A percentile compares a stretch with the other conserved stretches of the same genome.
These are phyloP conservation scores for Diachasmimorpha longicaudata DNA, from an alignment of 1,140 invertebrate species.

Conservation along the genomic window DNA sequence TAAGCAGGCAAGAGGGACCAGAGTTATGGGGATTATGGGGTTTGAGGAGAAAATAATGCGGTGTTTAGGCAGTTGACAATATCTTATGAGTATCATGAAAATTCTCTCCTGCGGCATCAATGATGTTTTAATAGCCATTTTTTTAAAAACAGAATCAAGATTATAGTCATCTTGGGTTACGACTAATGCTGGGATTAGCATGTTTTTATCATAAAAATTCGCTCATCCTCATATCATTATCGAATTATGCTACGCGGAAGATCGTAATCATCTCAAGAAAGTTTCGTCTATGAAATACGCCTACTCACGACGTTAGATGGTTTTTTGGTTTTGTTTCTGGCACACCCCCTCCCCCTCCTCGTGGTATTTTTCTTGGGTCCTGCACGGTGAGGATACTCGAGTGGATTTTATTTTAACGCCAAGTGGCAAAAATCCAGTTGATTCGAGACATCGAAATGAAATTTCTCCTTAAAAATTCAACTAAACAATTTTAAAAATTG, in stretches of 20 bases:
- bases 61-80: neutral
- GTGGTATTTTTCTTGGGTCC: neutral
- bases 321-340: conserved; percentile 12
- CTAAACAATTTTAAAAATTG: no score
- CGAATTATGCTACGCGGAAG: conserved; percentile 56
- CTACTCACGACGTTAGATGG: conserved; percentile 34
- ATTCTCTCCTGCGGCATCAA: conserved; percentile 22
- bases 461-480: no score
- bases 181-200: conserved; percentile 57
- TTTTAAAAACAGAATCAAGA: conserved; percentile 40
- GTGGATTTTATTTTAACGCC: neutral
- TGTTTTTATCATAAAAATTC: conserved; percentile 55
- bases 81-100: neutral
- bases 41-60: neutral
- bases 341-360: no score
- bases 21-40: neutral
- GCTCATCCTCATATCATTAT: conserved; percentile 55
- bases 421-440: no score
- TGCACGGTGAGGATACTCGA: neutral
- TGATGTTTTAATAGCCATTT: conserved; percentile 60
- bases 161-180: conserved; percentile 58
- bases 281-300: conserved; percentile 47
- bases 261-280: conserved; percentile 53
- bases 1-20: no score
- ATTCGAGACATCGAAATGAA: no score